Evolutionary conservation across 2,797 vertebrate genomes (phyloP), one percentile per base, ranked within the genome.

Genomic region (Aselliscus stoliczkanus): DNA sequence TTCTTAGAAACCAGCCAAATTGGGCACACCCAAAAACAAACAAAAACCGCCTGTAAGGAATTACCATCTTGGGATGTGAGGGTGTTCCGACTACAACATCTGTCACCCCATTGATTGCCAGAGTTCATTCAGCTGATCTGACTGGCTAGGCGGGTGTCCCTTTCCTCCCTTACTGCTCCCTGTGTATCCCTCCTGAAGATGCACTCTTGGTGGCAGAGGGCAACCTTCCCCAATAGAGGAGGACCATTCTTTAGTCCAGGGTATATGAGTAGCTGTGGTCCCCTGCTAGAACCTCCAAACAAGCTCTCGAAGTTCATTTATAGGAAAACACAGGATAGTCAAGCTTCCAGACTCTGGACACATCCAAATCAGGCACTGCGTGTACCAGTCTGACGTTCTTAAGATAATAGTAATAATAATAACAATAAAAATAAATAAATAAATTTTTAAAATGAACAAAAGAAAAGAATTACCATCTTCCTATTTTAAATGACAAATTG

Each of bases 401-500:
- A 65, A 56, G 34, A 60, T 54, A 18, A 12, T 17, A 25, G 29
- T 58, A 58, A 79, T 58, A 4, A 79, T 60, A 76, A 60, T 47
- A 73, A 62, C 18, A 12, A 20, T 20, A 15, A 21, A 44, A n/a
- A n/a, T n/a, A 21, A 79, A 76, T 52, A 31, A 54, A 11, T 90
- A 65, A 54, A 5, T 52, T 27, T 52, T 56, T 11, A 7, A 25
- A 34, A 29, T 50, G 65, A 14, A 39, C 69, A 56, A 79, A 79
- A 15, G 31, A n/a, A 87, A 86, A 77, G 4, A 44, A 70, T 42
- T n/a, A 14, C 34, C 7, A 29, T 65, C 29, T 83, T 17, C 20
- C 20, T 42, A 60, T 87, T 96, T 94, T 58, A 92, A 93, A 90
- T 39, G 79, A 34, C 25, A 91, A 50, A 75, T 50, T 54, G 29